Percentiles rank a stretch among this genome's conserved stretches.
Conservation (phyloP, 1,140 invertebrate genomes). For the Globodera rostochiensis region DNA sequence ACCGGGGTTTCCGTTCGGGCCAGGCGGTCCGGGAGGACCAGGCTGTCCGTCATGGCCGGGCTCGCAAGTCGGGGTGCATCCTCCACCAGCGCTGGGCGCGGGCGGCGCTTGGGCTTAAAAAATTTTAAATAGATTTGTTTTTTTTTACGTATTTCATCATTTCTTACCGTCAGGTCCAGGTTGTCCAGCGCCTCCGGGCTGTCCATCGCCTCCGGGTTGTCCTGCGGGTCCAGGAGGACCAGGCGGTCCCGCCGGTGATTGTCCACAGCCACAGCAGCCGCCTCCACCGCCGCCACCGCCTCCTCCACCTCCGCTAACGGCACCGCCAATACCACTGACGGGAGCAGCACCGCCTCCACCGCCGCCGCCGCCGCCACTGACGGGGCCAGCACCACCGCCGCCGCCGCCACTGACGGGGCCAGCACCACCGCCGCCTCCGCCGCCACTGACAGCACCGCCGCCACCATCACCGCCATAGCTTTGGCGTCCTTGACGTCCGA, state of each 20-base stretch:
- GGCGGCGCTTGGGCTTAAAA: conserved; percentile 12
- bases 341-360: neutral
- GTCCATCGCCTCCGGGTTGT: conserved; percentile 26
- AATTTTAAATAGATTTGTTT: neutral
- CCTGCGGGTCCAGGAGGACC: conserved; percentile 45
- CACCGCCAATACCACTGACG: neutral
- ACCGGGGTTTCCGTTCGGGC: conserved; percentile 43
- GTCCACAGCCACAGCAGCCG: conserved; percentile 49
- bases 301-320: conserved; percentile 21
- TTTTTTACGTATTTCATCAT: neutral
- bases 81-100: neutral
- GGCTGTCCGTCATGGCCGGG: conserved; percentile 21
- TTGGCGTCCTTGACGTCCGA: neutral
- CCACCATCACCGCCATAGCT: conserved; percentile 11
- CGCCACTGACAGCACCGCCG: neutral
- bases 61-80: conserved; percentile 16
- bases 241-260: conserved; percentile 46
- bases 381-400: neutral
- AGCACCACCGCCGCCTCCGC: neutral
- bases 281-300: conserved; percentile 34
- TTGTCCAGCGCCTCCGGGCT: conserved; percentile 12
- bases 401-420: neutral
- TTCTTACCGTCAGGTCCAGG: conserved; percentile 17
- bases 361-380: neutral
- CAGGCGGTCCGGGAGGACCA: conserved; percentile 45